Evolutionary conservation across 2,113 vertebrate genomes (phyloP), one percentile per base, ranked within the genome.

Genomic region (Entosphenus tridentatus): DNA sequence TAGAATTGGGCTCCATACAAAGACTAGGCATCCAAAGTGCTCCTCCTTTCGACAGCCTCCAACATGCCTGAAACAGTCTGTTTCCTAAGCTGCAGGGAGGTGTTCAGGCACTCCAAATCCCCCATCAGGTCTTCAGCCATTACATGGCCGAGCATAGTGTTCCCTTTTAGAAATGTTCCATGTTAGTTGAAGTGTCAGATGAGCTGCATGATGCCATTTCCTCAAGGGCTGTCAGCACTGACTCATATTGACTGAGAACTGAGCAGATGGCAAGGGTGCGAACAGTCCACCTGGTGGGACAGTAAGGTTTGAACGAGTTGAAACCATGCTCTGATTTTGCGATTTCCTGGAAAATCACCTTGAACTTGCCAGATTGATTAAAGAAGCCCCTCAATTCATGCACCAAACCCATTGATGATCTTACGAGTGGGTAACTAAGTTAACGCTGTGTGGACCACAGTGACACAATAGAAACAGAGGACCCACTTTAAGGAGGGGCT

Each of bases 241-340:
- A 59, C 13, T 72, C 71, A 69, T 72, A 69, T 54, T 72, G 71
- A 57, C 71, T 72, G 57, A 69, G 68, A 58, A 69, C 68, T 56
- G 70, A 72, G 56, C 58, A 10, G 16, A 72, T 55, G 55, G 58
- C 71, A 21, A 69, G 17, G 59, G 55, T 70, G 68, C 13, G 57
- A 70, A 72, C 69, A 67, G 69, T 72, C 69, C 69, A 67, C 17
- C 71, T 72, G 56, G 69, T 70, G 56, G 71, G 59, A 67, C 68
- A 71, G 56, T 68, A 62, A 71, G 62, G 68, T 71, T 70, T 73
- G 55, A 71, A 57, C 2, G 68, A 70, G 59, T 68, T 71, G 72
- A 71, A 73, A 70, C 68, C 62, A 70, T 71, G 55, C 59, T 71
- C 55, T 58, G 70, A 73, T 67, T 71, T 73, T 67, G 68, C 7